These are phyloP conservation scores for Ferdinandea cuprea DNA, from an alignment of 2,888 invertebrate species.

Conservation along the genomic window DNA sequence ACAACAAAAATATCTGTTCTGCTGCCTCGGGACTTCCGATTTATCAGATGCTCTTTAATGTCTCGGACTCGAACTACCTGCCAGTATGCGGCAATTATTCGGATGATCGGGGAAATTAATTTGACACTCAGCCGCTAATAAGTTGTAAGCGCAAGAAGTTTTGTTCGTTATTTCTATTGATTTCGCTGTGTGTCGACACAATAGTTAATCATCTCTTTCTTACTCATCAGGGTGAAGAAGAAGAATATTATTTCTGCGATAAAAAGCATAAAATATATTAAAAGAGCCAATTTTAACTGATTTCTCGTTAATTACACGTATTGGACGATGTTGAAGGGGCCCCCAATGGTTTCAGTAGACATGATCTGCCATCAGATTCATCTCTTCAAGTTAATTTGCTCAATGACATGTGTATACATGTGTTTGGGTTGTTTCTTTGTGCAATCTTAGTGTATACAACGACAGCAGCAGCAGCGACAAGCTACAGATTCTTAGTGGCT, in stretches of 20 bases:
- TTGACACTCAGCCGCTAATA: conserved; percentile 52
- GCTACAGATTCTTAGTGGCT: neutral
- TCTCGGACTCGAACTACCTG: conserved; percentile 36
- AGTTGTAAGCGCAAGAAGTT: conserved; percentile 15
- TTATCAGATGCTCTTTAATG: conserved; percentile 64
- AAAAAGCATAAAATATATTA: conserved; percentile 18
- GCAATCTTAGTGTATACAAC: conserved; percentile 29
- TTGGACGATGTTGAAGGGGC: conserved; percentile 14
- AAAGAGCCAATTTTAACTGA: conserved; percentile 64
- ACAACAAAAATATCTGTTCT: conserved; percentile 31
- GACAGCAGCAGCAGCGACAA: conserved; percentile 5
- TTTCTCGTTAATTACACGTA: conserved; percentile 59
- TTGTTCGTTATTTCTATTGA: conserved; percentile 15
- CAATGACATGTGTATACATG: conserved; percentile 14
- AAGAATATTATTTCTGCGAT: neutral
- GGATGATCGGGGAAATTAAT: conserved; percentile 59
- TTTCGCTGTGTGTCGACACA: conserved; percentile 6
- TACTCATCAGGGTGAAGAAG: neutral
- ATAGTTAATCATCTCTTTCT: conserved; percentile 53
- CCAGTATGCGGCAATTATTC: conserved; percentile 46
- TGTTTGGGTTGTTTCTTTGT: neutral
- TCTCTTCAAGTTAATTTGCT: conserved; percentile 48
- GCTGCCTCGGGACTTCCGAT: conserved; percentile 59
- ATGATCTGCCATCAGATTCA: conserved; percentile 56
- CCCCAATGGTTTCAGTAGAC: conserved; percentile 28